Evolutionary conservation across 2,888 invertebrate species (phyloP), one percentile per base, ranked within the genome.

Genomic region (Calephelis perditalis): DNA sequence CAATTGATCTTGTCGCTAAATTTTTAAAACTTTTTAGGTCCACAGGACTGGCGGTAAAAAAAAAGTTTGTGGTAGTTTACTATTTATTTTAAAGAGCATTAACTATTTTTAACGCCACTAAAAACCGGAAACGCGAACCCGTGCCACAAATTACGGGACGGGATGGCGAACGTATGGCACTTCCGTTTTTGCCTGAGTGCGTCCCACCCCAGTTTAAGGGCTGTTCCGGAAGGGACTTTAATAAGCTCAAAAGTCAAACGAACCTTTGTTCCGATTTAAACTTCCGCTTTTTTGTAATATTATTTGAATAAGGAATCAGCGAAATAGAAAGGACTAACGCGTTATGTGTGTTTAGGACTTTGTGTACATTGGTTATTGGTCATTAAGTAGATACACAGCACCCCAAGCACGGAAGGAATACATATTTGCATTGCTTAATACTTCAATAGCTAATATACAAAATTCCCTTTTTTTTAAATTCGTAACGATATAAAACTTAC

Each of bases 221-320:
- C 74, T 85, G 87, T 78, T 85, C 83, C 86, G 86, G 86, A 86
- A 84, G 79, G 83, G 80, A 81, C 82, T 80, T 81, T 81, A 82
- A 81, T 84, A 86, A 81, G 77, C 76, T 82, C 77, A 76, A 80
- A 81, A 86, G 85, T 84, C 83, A 86, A 82, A 80, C 70, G 72
- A 71, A 68, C 77, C 74, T 78, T 84, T 83, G 81, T 83, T 81
- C 78, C 73, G 74, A 70, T 72, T 73, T 74, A 70, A 65, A 77
- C 77, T 81, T 86, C 86, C 84, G 81, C 69, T 74, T 69, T 65
- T 72, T 75, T 70, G 71, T 74, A 67, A 61, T 63, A 67, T 63
- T 61, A 66, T 61, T 63, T 63, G 57, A 65, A 64, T 63, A 49
- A 63, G 56, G 47, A 57, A 57, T 57, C 60, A 59, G 49, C 60